Evolutionary conservation across 2,797 vertebrate species (phyloP).

Genomic region (Aplochiton taeniatus): DNA sequence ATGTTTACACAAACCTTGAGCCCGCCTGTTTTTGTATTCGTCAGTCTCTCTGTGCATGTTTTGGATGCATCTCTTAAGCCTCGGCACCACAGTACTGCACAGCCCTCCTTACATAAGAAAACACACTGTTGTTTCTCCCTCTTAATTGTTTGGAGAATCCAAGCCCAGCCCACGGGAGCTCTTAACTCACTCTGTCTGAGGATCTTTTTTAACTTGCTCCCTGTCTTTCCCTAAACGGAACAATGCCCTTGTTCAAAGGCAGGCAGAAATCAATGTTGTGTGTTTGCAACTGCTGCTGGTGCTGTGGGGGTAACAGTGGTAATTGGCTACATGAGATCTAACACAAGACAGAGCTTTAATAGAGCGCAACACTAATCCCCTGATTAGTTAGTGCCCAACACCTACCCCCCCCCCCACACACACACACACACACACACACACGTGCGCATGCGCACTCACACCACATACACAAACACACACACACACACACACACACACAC

Average conservation of each 20-base stretch:
- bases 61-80: not conserved
- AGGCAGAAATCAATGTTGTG: conserved; percentile 1
- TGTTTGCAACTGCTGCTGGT: not conserved
- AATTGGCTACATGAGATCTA: not conserved
- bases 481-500: too few species aligned
- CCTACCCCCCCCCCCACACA: too few species aligned
- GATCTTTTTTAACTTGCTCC: not conserved
- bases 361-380: too few species aligned
- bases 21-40: not conserved
- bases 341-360: not conserved
- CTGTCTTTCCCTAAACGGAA: not conserved
- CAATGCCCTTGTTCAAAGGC: not conserved
- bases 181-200: not conserved
- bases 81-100: too few species aligned
- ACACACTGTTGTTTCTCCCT: not conserved
- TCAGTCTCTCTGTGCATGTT: not conserved
- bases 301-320: not conserved
- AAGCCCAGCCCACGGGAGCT: not conserved
- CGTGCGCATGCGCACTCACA: too few species aligned
- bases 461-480: too few species aligned
- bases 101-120: not conserved
- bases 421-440: too few species aligned
- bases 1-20: too few species aligned
- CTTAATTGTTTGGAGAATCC: not conserved
- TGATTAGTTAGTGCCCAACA: too few species aligned